These are phyloP conservation scores for Monopterus albus DNA, from an alignment of 2,113 vertebrate species.

Conservation along the genomic window DNA sequence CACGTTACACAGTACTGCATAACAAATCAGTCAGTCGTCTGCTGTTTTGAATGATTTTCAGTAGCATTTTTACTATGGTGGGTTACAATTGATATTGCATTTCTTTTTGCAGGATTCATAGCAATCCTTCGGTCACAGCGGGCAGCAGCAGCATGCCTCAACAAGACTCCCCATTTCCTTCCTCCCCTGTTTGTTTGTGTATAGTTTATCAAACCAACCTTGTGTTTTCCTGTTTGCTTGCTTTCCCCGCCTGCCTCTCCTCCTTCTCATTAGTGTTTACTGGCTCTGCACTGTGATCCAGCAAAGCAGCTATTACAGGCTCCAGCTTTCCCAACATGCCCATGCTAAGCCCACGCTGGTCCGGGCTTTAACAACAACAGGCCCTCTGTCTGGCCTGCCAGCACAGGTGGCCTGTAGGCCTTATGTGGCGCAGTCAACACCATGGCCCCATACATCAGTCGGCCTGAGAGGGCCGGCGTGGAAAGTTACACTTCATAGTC, in stretches of 20 bases:
- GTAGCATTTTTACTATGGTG: background rate
- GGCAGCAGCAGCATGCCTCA: background rate
- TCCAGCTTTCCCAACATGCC: constrained; percentile 16
- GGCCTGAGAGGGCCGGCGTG: background rate
- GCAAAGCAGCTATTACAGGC: constrained; percentile 24
- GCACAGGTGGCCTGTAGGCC: constrained; percentile 53
- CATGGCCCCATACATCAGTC: constrained; percentile 28
- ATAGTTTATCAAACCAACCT: background rate
- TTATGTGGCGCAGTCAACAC: constrained; percentile 26
- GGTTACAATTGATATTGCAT: rapidly evolving
- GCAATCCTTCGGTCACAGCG: background rate
- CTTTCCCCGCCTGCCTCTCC: background rate
- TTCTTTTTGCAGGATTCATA: background rate
- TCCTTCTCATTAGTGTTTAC: constrained; percentile 38
- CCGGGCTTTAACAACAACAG: constrained; percentile 44
- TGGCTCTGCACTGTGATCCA: constrained; percentile 9
- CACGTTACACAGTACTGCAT: too few species aligned
- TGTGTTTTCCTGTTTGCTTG: constrained; percentile 14
- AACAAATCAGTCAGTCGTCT: too few species aligned
- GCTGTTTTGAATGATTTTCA: constrained; percentile 1
- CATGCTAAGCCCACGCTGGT: constrained; percentile 38
- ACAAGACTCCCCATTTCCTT: background rate
- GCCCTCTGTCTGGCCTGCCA: constrained; percentile 46
- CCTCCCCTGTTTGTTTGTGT: background rate
- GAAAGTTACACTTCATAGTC: constrained; percentile 14